These are phyloP conservation scores for Tipula vernalis DNA, from an alignment of 2,888 invertebrate species.

Conservation along the genomic window DNA sequence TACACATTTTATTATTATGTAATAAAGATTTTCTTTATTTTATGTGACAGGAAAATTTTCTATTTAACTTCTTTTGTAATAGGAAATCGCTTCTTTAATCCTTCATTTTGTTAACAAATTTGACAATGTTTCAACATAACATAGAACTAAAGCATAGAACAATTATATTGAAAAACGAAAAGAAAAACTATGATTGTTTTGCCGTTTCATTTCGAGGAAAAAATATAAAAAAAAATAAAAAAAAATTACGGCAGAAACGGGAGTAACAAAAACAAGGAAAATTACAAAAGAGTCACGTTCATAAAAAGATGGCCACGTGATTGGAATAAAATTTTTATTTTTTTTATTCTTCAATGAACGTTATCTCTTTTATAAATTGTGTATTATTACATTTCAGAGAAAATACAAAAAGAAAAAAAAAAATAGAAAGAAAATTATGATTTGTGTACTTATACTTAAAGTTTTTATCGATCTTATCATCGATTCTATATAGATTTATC, in stretches of 20 bases:
- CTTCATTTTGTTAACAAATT: background rate
- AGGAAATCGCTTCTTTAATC: background rate
- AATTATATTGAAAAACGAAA: background rate
- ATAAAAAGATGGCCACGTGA: background rate
- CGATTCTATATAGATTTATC: background rate
- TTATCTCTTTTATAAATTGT: background rate
- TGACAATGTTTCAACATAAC: background rate
- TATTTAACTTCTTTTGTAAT: background rate
- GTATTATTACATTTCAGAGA: background rate
- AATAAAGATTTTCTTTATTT: background rate
- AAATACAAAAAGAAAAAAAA: background rate
- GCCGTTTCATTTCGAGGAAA: background rate
- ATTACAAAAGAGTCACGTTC: background rate
- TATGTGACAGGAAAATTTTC: background rate
- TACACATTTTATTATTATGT: background rate
- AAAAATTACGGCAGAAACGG: background rate
- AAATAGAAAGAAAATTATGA: background rate
- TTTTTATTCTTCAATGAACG: background rate
- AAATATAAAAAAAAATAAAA: background rate
- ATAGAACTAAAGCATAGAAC: background rate
- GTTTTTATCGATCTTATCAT: background rate
- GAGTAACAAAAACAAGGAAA: background rate
- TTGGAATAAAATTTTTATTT: background rate
- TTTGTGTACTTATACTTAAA: background rate
- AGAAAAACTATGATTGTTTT: background rate